Conservation (phyloP, 1,140 invertebrate genomes). For the Coptotermes formosanus region DNA sequence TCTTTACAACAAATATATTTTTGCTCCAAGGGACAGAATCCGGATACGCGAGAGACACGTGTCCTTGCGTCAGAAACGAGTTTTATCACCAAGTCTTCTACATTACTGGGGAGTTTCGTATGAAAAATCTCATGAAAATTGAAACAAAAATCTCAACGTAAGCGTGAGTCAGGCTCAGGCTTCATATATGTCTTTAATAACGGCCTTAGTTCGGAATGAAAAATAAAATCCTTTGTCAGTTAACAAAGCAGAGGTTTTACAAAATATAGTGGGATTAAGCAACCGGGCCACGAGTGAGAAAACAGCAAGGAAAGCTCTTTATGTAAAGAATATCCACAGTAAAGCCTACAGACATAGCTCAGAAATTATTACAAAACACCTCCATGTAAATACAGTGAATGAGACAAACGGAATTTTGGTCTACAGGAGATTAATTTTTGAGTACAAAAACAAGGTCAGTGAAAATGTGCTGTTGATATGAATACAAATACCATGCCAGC, state of each 20-base stretch:
- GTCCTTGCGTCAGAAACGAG: too few relatives aligned
- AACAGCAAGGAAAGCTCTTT: neutral
- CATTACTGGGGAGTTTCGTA: neutral
- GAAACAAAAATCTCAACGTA: neutral
- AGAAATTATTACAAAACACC: neutral
- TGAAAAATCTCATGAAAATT: neutral
- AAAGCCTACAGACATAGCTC: neutral
- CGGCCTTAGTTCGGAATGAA: neutral
- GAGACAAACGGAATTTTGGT: neutral
- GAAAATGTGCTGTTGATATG: too few relatives aligned
- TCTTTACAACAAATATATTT: too few relatives aligned
- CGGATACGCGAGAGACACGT: too few relatives aligned
- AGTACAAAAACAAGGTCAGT: too few relatives aligned
- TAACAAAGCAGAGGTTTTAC: neutral
- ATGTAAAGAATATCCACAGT: neutral
- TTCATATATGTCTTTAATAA: neutral
- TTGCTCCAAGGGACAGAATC: too few relatives aligned
- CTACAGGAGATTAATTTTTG: neutral
- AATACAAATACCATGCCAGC: too few relatives aligned
- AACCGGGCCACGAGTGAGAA: neutral
- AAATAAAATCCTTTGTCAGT: neutral
- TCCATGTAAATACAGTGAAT: neutral
- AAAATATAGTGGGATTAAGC: neutral
- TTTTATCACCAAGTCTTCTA: neutral
- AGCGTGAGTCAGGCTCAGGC: neutral